Evolutionary conservation across 2,113 vertebrate genomes (phyloP), one percentile per base, ranked within the genome.

Genomic region (Anser cygnoides): DNA sequence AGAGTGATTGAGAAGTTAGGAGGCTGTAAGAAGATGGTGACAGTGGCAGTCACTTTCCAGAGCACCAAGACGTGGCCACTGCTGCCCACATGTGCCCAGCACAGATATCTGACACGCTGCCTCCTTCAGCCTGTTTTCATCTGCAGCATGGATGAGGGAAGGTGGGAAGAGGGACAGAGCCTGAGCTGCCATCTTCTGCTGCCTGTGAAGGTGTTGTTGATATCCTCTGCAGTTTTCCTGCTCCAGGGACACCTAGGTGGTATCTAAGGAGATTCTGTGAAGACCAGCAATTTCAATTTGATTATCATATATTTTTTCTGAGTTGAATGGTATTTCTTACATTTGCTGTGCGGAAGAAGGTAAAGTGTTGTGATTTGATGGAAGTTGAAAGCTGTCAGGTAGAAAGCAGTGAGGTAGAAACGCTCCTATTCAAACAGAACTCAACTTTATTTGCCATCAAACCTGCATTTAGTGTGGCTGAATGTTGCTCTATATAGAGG

Each of bases 1-100:
- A 6, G 35, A 66, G 41, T 2, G 2, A 0, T 22, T 0, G 2
- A 14, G 1, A 11, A 9, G 28, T 39, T 25, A 5, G 17, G 63
- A 55, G 52, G 21, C 77, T 76, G 26, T 68, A 28, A 19, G 52
- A 66, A 31, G 57, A 8, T 68, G 68, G 29, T 0, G 10, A 13
- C 35, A 31, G 66, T 62, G 26, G 6, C 46, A 37, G 8, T 61
- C 35, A 14, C 54, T 77, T 67, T 33, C 31, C 63, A 43, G 2
- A 58, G 57, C 28, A 21, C 29, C 13, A 13, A 23, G 46, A 37
- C 12, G 23, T 82, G 75, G 15, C 29, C 7, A 0, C 1, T 20
- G 39, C 67, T 89, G 54, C 58, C 49, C 33, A 8, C 21, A 15
- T 3, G 4, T 66, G 63, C 74, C 44, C 29, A 41, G 55, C 59